Base-by-base conservation (phyloP, 2,797 vertebrate genomes). In the Bradypodion ventrale region DNA sequence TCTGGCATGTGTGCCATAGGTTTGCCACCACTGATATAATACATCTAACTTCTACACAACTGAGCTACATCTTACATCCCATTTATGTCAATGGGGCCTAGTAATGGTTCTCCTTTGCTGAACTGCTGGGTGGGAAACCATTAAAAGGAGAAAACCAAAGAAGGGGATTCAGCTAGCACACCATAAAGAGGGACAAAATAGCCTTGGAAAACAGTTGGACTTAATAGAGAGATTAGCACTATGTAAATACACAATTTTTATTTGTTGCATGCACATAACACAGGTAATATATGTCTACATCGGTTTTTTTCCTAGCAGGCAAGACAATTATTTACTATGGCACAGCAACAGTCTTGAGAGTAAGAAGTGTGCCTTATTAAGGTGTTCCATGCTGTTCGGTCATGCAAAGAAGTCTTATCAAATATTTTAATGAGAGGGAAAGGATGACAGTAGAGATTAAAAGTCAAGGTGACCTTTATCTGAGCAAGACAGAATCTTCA, bases 361-460 rank as follows among this genome's bases (percentile, higher is more conserved):
- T 92, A 93, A 92, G 3, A 56, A 87, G n/a, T 63, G 82, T 70
- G 63, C 84, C 90, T 91, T 66, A 85, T 89, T 87, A 87, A 94
- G 92, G 89, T 88, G 90, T 91, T 92, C 85, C 82, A 83, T 77
- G 87, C 85, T 92, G 93, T 75, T 95, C 94, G 93, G 88, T 90
- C 94, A 92, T 93, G 95, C 94, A 94, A 92, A 94, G 94, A 95
- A 93, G 90, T 92, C 95, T 96, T 95, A 95, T 96, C 96, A 95
- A 94, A 94, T 95, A 94, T 95, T 95, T 94, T 95, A 95, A 96
- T 95, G 95, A 96, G 96, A 93, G 89, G 93, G 89, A 95, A 94
- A 94, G 87, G 92, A 86, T 92, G 89, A 93, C 92, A 92, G 88
- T 89, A 65, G 42, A 91, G 92, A 94, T 93, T 93, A 93, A 94